Evolutionary conservation across 1,140 invertebrate species (phyloP).

Genomic region (Brachionus koreanus): DNA sequence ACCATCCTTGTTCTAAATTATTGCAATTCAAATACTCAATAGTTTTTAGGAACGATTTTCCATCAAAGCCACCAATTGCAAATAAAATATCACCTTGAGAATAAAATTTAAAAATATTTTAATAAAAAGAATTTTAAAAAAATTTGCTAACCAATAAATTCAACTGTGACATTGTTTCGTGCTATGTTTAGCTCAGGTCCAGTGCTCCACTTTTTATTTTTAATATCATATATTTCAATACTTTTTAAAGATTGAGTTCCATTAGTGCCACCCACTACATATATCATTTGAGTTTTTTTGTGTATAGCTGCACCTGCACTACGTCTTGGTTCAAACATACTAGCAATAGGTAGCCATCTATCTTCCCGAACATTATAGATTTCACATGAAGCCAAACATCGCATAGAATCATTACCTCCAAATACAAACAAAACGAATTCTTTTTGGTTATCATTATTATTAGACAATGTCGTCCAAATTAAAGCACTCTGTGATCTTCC

Average conservation of each 20-base stretch:
- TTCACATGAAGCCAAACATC: slow-evolving; percentile 28
- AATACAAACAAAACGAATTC: slow-evolving; percentile 37
- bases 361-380: slow-evolving; percentile 6
- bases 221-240: slow-evolving; percentile 41
- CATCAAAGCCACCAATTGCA: slow-evolving; percentile 42
- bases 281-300: neutral
- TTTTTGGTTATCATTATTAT: neutral
- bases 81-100: slow-evolving; percentile 31
- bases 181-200: slow-evolving; percentile 18
- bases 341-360: neutral
- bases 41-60: slow-evolving; percentile 39
- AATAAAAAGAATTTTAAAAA: neutral
- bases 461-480: neutral
- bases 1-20: slow-evolving; percentile 39
- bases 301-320: slow-evolving; percentile 30
- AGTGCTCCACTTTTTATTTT: slow-evolving; percentile 24
- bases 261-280: slow-evolving; percentile 40
- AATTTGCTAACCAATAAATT: slow-evolving; percentile 18
- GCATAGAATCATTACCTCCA: slow-evolving; percentile 30
- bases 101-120: neutral
- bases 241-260: slow-evolving; percentile 12
- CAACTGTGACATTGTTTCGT: slow-evolving; percentile 28
- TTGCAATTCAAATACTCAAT: slow-evolving; percentile 38
- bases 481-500: neutral
- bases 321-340: slow-evolving; percentile 28